Evolutionary conservation across 2,888 invertebrate genomes (phyloP).

Genomic region (Baccha elongata): DNA sequence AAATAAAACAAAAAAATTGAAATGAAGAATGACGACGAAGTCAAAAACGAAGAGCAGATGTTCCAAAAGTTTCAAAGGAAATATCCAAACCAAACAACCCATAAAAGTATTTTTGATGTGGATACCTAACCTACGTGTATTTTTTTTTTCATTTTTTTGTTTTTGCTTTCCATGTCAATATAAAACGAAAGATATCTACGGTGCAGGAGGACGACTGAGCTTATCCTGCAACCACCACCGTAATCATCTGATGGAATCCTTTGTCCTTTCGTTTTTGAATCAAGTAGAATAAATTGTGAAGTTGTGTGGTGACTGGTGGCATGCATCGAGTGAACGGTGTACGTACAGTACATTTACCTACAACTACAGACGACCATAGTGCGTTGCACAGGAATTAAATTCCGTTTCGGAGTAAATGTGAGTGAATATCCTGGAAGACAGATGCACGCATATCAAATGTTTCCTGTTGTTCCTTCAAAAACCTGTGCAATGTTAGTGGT

Average conservation of each 20-base stretch:
- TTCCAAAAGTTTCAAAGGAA: conserved; percentile 14
- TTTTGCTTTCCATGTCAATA: conserved; percentile 46
- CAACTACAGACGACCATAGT: no score
- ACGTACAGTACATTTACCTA: neutral
- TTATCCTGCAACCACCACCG: conserved; percentile 29
- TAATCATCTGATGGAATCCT: conserved; percentile 65
- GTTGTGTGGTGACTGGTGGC: no score
- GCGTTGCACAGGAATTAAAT: conserved; percentile 46
- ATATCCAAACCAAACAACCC: conserved; percentile 39
- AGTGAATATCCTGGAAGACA: conserved; percentile 59
- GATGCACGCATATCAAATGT: conserved; percentile 55
- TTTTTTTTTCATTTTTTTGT: conserved; percentile 37
- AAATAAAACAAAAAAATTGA: conserved; percentile 23
- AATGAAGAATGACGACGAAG: conserved; percentile 49
- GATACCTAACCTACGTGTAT: conserved; percentile 17
- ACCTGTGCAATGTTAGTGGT: conserved; percentile 37
- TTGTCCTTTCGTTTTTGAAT: conserved; percentile 63
- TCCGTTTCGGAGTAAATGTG: conserved; percentile 17
- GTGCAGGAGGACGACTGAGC: conserved; percentile 50
- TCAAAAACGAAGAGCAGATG: conserved; percentile 61
- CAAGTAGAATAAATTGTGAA: conserved; percentile 61
- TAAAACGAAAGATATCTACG: conserved; percentile 39
- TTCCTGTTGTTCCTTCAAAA: conserved; percentile 58
- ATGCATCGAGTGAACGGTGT: conserved; percentile 36
- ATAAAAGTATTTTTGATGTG: conserved; percentile 38